Evolutionary conservation across 1,140 invertebrate genomes (phyloP).

Genomic region (Dinoponera quadriceps): DNA sequence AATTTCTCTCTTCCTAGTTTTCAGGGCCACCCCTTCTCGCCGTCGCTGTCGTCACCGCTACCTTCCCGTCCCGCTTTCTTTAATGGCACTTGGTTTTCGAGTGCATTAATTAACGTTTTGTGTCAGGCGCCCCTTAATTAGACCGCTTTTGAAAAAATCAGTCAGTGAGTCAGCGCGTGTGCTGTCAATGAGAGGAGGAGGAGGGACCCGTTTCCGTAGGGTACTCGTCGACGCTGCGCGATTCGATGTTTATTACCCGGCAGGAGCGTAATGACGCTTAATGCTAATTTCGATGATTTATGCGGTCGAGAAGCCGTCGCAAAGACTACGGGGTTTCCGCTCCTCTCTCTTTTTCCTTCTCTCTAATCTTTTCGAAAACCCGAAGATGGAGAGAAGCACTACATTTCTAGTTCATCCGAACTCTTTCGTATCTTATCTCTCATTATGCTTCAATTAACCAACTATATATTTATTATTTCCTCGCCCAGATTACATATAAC

Average conservation of each 20-base stretch:
- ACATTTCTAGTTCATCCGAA: no score
- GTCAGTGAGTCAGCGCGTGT: constrained; percentile 64
- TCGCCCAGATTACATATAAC: no score
- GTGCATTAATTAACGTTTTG: constrained; percentile 82
- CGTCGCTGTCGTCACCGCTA: constrained; percentile 9
- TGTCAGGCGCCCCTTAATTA: constrained; percentile 79
- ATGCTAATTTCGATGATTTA: constrained; percentile 49
- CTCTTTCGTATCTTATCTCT: no score
- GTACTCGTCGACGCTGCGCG: not conserved
- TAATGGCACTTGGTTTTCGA: constrained; percentile 81
- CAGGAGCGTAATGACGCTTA: not conserved
- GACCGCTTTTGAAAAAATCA: constrained; percentile 81
- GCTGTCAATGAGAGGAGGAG: constrained; percentile 6
- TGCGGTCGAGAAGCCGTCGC: not conserved
- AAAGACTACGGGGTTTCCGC: not conserved
- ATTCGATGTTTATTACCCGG: constrained; percentile 33
- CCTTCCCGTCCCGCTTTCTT: constrained; percentile 60
- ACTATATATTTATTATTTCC: no score
- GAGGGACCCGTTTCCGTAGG: not conserved
- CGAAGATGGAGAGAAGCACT: no score
- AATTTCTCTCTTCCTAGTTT: constrained; percentile 67
- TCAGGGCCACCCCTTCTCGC: constrained; percentile 8
- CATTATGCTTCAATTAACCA: no score
- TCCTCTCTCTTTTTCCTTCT: not conserved
- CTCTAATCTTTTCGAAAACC: no score